These are phyloP conservation scores for Fragum sueziense DNA, from an alignment of 2,888 invertebrate genomes.

Conservation along the genomic window DNA sequence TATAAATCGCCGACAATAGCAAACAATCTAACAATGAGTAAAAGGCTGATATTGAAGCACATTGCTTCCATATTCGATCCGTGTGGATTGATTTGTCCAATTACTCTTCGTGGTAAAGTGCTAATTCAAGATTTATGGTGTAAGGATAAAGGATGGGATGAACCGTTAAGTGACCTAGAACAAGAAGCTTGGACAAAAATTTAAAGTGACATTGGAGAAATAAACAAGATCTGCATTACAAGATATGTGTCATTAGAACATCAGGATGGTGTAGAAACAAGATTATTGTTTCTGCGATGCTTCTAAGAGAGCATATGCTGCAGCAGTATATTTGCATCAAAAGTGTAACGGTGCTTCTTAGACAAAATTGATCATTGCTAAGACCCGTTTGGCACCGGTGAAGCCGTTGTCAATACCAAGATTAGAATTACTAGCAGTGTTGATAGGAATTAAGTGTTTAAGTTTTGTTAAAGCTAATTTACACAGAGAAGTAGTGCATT, in stretches of 20 bases:
- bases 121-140: slow-evolving; percentile 28
- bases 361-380: slow-evolving; percentile 33
- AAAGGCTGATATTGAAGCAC: slow-evolving; percentile 19
- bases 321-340: slow-evolving; percentile 29
- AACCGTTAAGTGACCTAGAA: not conserved
- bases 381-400: slow-evolving; percentile 35
- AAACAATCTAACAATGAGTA: not conserved
- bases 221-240: not conserved
- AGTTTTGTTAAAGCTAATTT: slow-evolving; percentile 18
- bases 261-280: not conserved
- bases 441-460: slow-evolving; percentile 26
- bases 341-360: not conserved
- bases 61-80: slow-evolving; percentile 19
- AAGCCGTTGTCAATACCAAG: slow-evolving; percentile 39
- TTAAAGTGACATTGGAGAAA: not conserved
- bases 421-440: slow-evolving; percentile 39
- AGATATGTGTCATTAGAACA: not conserved
- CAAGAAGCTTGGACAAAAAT: slow-evolving; percentile 4
- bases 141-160: slow-evolving; percentile 10
- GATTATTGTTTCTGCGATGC: slow-evolving; percentile 29
- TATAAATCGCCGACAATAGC: not conserved
- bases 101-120: slow-evolving; percentile 12
- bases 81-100: slow-evolving; percentile 18
- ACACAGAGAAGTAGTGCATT: not conserved
- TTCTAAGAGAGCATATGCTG: slow-evolving; percentile 24